phyloP scores from a whole-genome alignment of 2,888 invertebrate species.

The Drosophila conformis region DNA sequence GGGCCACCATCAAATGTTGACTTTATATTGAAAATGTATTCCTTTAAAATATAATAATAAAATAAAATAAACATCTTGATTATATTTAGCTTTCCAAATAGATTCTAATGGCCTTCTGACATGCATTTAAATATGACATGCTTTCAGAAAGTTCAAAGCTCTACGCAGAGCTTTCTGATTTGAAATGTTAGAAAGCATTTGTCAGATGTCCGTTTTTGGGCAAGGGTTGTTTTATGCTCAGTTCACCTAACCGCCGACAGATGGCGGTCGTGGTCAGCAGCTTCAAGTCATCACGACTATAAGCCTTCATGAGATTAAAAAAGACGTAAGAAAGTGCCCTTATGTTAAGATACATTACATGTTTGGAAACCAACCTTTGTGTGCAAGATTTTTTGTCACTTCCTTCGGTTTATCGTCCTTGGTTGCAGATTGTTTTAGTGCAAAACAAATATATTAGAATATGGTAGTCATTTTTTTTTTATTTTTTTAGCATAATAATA shows the following conservation, averaged over 20 bases:
- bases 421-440: slow-evolving; percentile 1
- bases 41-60: background rate
- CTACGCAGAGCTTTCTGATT: slow-evolving; percentile 67
- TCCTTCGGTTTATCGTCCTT: background rate
- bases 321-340: background rate
- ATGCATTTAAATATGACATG: slow-evolving; percentile 22
- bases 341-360: slow-evolving; percentile 21
- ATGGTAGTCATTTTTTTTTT: slow-evolving; percentile 1
- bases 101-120: slow-evolving; percentile 30
- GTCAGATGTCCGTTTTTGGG: slow-evolving; percentile 14
- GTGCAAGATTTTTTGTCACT: background rate
- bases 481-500: slow-evolving; percentile 41
- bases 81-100: slow-evolving; percentile 8
- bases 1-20: background rate
- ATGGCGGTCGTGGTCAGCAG: slow-evolving; percentile 51
- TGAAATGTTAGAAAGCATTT: slow-evolving; percentile 75
- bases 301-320: background rate
- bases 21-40: background rate
- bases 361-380: slow-evolving; percentile 17
- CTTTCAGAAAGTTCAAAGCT: slow-evolving; percentile 64
- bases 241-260: slow-evolving; percentile 50
- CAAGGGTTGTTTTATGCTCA: slow-evolving; percentile 41
- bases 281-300: background rate
- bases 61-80: background rate
- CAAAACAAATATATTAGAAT: slow-evolving; percentile 24